Evolutionary conservation across 2,113 vertebrate genomes (phyloP).

Genomic region (Chelonoidis abingdonii): DNA sequence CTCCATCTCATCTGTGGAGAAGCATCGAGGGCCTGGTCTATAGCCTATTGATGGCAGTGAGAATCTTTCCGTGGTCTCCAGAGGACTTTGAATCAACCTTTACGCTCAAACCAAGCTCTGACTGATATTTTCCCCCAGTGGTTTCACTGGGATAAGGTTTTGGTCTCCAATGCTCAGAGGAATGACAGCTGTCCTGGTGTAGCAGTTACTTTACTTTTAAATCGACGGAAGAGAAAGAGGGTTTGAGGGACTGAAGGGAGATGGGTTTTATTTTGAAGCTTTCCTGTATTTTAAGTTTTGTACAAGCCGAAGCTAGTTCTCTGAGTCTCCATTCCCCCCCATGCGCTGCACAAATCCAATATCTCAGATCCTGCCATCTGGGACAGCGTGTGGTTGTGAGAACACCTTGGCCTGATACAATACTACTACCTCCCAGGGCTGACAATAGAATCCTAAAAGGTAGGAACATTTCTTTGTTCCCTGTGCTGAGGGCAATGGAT

Average conservation of each 20-base stretch:
- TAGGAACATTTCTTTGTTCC: background rate
- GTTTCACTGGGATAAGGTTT: background rate
- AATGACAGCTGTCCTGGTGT: background rate
- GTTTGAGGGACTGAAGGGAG: background rate
- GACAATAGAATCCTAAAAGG: rapidly evolving
- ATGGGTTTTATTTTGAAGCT: background rate
- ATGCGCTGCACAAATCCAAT: background rate
- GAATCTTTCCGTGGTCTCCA: background rate
- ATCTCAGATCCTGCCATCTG: background rate
- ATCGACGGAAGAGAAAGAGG: background rate
- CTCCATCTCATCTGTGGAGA: background rate
- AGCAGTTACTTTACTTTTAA: background rate
- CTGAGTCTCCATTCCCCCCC: no score
- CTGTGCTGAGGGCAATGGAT: background rate
- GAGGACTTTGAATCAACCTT: background rate
- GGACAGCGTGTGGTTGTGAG: rapidly evolving
- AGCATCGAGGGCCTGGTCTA: background rate
- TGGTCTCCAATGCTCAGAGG: background rate
- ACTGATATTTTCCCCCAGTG: background rate
- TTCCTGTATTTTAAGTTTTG: rapidly evolving
- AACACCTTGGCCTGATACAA: rapidly evolving
- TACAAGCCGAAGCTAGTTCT: background rate
- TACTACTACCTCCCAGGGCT: background rate
- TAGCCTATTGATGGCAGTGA: rapidly evolving
- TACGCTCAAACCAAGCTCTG: conserved; percentile 19